These are phyloP conservation scores for Megamerina dolium DNA, from an alignment of 2,888 invertebrate species.

Conservation along the genomic window DNA sequence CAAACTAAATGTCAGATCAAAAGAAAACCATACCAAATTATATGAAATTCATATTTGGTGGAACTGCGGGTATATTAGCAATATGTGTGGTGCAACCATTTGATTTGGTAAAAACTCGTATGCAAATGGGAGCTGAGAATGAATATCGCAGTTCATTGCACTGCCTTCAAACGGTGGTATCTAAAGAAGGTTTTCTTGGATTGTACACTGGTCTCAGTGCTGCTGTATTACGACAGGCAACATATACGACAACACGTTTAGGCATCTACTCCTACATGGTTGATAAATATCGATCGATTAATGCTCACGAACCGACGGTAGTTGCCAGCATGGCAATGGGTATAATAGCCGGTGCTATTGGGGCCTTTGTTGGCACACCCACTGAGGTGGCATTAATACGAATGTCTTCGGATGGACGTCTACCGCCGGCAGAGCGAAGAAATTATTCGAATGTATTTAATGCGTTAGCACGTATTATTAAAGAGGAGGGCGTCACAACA, in stretches of 20 bases:
- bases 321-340: slow-evolving; percentile 76
- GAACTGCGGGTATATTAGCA: slow-evolving; percentile 85
- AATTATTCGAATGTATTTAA: slow-evolving; percentile 92
- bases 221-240: slow-evolving; percentile 89
- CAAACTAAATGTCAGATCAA: too few species aligned
- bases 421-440: slow-evolving; percentile 80
- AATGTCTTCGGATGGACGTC: slow-evolving; percentile 96
- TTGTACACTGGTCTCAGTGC: slow-evolving; percentile 91
- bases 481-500: slow-evolving; percentile 72
- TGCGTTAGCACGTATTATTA: slow-evolving; percentile 72
- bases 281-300: slow-evolving; percentile 63
- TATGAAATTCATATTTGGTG: slow-evolving; percentile 77
- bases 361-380: slow-evolving; percentile 91
- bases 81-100: slow-evolving; percentile 94
- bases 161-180: slow-evolving; percentile 71
- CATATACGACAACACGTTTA: slow-evolving; percentile 93
- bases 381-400: slow-evolving; percentile 94
- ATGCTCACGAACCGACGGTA: slow-evolving; percentile 70
- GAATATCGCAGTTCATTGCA: slow-evolving; percentile 76
- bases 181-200: slow-evolving; percentile 78
- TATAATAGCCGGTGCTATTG: slow-evolving; percentile 70
- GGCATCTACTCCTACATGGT: slow-evolving; percentile 91
- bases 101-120: slow-evolving; percentile 94
- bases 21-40: slow-evolving; percentile 29
- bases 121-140: slow-evolving; percentile 68